A percentile compares a stretch with the other conserved stretches of the same genome.
Evolutionary conservation across 2,888 invertebrate species (phyloP).

Genomic region (Allophyes oxyacanthae): DNA sequence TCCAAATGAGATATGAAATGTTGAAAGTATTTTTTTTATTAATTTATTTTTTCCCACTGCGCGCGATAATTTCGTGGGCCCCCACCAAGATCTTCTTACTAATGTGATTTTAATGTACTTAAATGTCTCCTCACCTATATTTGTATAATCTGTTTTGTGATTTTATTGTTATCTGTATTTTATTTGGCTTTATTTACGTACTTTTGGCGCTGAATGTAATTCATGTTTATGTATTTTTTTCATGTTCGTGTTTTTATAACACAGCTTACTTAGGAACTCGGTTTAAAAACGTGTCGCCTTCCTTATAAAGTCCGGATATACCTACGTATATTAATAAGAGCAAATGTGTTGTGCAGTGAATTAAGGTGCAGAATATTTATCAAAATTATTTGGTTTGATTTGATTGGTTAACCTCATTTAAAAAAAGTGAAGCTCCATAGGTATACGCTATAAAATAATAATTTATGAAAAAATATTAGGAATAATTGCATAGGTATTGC

Average conservation of each 20-base stretch:
- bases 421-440: no score
- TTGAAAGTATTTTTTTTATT: constrained; percentile 77
- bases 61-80: constrained; percentile 80
- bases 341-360: constrained; percentile 28
- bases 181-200: constrained; percentile 60
- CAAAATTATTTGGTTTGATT: no score
- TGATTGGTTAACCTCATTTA: no score
- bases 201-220: constrained; percentile 46
- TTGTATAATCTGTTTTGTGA: constrained; percentile 76
- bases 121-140: constrained; percentile 81
- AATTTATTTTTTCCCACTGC: constrained; percentile 83
- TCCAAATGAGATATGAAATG: constrained; percentile 77
- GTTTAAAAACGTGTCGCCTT: constrained; percentile 24
- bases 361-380: no score
- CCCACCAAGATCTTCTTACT: constrained; percentile 80
- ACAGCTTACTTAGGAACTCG: constrained; percentile 42
- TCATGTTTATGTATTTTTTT: constrained; percentile 54
- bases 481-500: no score
- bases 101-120: constrained; percentile 89
- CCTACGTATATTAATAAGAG: no score
- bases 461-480: no score
- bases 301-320: constrained; percentile 30
- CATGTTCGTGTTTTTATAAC: constrained; percentile 39
- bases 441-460: no score
- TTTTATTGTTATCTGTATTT: constrained; percentile 61